Evolutionary conservation across 2,797 vertebrate genomes (phyloP), one percentile per base, ranked within the genome.

Genomic region (Gobio occitaniae): DNA sequence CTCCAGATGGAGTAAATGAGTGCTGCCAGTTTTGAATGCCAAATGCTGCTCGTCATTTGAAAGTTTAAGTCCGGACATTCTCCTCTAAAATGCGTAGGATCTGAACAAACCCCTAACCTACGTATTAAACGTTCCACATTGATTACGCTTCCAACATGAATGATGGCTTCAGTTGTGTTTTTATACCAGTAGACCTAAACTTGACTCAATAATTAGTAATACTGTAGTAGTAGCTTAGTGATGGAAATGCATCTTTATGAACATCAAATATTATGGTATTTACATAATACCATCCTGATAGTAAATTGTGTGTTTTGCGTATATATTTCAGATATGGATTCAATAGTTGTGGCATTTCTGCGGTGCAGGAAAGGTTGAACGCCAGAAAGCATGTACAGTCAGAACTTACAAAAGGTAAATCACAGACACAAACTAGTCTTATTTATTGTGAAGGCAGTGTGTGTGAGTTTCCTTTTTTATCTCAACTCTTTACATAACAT

Each of bases 271-370:
- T 48, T 47, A 16, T 48, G 66, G 8, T 21, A 70, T 70, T 44
- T 70, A n/a, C 4, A 32, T 47, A 21, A 47, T 25, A 25, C 21
- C 12, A 9, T 75, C 65, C 48, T 75, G 15, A n/a, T n/a, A n/a
- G n/a, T n/a, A n/a, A 36, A 13, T 19, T 32, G 48, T 11, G 56
- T 74, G 61, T 54, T 83, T 3, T 85, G 41, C 54, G 25, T 25
- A 12, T 85, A 21, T 85, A 6, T 88, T 81, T 87, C 88, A 99
- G 98, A 88, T 99, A 97, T 0, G 98, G 98, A 50, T 99, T 99
- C 92, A 99, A 99, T 92, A 99, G 98, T 88, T 97, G 98, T 0
- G 98, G 98, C 47, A 89, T 97, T 0, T 89, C 38, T 0, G 95
- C 65, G 0, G 96, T 96, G 72, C 94, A 95, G 50, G 93, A 88